Conservation (phyloP, 1,140 invertebrate species). For the Heliconius hermathena region DNA sequence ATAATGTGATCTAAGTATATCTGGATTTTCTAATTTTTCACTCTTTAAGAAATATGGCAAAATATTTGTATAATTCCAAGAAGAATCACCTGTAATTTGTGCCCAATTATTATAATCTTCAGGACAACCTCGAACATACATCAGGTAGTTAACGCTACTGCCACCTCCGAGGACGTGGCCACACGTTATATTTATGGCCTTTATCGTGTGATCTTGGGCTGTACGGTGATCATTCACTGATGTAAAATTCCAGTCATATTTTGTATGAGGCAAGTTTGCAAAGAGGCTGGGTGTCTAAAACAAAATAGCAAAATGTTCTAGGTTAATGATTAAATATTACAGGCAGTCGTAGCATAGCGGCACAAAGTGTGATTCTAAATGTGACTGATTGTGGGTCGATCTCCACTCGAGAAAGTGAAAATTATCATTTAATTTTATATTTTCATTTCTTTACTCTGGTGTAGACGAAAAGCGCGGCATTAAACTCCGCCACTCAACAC, state of each 20-base stretch:
- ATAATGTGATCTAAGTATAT: slow-evolving; percentile 31
- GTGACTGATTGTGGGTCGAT: no score
- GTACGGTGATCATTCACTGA: slow-evolving; percentile 85
- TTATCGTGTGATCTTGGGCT: slow-evolving; percentile 83
- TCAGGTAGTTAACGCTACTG: slow-evolving; percentile 89
- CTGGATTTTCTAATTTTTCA: slow-evolving; percentile 36
- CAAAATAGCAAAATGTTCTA: background rate
- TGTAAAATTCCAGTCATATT: slow-evolving; percentile 87
- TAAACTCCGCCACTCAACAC: no score
- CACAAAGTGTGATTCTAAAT: no score
- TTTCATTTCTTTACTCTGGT: no score
- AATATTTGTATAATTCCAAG: slow-evolving; percentile 42
- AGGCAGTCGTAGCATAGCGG: no score
- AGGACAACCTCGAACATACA: slow-evolving; percentile 44
- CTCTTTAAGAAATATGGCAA: slow-evolving; percentile 46
- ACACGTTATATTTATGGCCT: slow-evolving; percentile 84
- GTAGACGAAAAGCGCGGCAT: no score
- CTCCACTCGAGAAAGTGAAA: no score
- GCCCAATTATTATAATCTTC: slow-evolving; percentile 48
- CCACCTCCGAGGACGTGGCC: slow-evolving; percentile 88
- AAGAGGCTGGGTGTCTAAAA: slow-evolving; percentile 50
- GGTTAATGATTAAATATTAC: no score
- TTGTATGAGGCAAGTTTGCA: slow-evolving; percentile 39
- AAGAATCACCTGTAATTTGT: slow-evolving; percentile 32
- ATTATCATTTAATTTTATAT: no score